Evolutionary conservation across 2,888 invertebrate species (phyloP), one percentile per base, ranked within the genome.

Genomic region (Thecophora atra): DNA sequence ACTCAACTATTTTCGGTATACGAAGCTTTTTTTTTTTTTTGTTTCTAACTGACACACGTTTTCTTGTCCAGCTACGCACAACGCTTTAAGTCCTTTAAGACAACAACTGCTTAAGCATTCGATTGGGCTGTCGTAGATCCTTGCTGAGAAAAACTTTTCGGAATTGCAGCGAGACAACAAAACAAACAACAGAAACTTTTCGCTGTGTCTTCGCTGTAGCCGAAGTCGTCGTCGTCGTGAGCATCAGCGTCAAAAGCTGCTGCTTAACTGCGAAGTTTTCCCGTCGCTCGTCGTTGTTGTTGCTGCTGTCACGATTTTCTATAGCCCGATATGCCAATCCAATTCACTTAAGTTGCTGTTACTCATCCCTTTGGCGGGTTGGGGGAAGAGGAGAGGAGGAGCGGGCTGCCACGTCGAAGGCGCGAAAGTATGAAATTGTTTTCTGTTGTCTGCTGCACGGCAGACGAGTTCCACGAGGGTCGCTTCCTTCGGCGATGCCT

Each of bases 61-160:
- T 17, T n/a, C 24, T 42, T 47, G 1, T 19, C 17, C 51, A 26
- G 17, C 47, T 44, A 60, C 60, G 44, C 58, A 69, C 60, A 69
- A 44, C 62, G 47, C 28, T 28, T 63, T 63, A 63, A 70, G 70
- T 76, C 78, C 76, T 75, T 76, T 78, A 76, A 79, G 79, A 78
- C 79, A 81, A 79, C 79, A 81, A 84, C 82, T 83, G 82, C 84
- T 84, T 83, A 81, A 81, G 78, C 79, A 78, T 79, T 78, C 81
- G 84, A 83, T 83, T 83, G 81, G 76, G 71, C 72, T 75, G 72
- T 72, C 66, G 69, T 72, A 71, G 62, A 68, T 68, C 65, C 65
- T 71, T 63, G 74, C 51, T 73, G 73, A 67, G 72, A 70, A 69
- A 52, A 68, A 63, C 17, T 66, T 66, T 30, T 19, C 26, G 37